Percentiles rank a stretch among this genome's conserved stretches.
phyloP scores from a whole-genome alignment of 2,113 vertebrate genomes.

The Cisticola juncidis region DNA sequence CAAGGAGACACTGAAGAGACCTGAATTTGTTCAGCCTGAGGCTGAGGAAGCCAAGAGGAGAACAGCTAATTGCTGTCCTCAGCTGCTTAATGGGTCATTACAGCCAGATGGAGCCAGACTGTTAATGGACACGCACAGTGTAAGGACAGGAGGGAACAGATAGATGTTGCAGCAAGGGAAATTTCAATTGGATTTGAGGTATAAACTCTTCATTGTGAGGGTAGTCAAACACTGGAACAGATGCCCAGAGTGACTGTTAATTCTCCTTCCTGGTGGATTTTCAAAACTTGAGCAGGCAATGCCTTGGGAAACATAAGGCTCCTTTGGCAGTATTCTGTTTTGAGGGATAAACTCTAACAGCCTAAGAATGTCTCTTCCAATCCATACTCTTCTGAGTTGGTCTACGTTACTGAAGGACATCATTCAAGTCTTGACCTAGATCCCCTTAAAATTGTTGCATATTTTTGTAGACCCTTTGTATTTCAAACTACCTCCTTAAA shows the following conservation, averaged over 20 bases:
- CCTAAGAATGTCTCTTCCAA: neutral
- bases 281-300: neutral
- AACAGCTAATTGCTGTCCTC: slow-evolving; percentile 22
- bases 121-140: neutral
- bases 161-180: neutral
- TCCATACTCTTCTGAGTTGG: neutral
- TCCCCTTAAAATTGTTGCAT: neutral
- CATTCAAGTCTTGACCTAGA: neutral
- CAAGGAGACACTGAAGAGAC: neutral
- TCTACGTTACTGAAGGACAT: neutral
- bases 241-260: neutral
- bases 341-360: neutral
- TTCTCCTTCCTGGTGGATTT: neutral
- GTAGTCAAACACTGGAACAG: neutral
- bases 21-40: neutral
- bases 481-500: neutral
- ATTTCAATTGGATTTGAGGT: slow-evolving; percentile 1
- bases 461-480: neutral
- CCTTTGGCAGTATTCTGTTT: neutral
- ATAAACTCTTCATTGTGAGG: neutral
- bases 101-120: slow-evolving; percentile 10
- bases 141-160: neutral
- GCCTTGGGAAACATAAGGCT: neutral
- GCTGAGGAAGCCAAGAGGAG: neutral
- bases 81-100: slow-evolving; percentile 27